phyloP scores from a whole-genome alignment of 2,113 vertebrate genomes.

The Panthera uncia region DNA sequence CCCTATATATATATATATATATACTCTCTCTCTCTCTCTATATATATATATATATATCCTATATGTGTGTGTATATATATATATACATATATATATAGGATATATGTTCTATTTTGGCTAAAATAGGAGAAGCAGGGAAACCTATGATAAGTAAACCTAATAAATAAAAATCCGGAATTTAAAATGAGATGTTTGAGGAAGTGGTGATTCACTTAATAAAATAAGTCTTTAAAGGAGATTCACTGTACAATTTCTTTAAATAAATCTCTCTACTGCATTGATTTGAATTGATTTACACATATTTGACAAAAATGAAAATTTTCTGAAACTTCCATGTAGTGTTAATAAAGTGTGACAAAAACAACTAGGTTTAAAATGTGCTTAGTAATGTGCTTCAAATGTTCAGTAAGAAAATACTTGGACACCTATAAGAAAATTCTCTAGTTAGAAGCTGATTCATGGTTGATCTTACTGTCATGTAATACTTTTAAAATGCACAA shows the following conservation, averaged over 20 bases:
- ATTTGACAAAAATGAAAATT: slow-evolving; percentile 69
- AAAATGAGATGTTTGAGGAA: slow-evolving; percentile 34
- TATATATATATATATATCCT: no score
- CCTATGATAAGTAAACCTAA: not conserved
- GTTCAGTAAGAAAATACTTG: slow-evolving; percentile 54
- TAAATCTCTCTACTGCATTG: slow-evolving; percentile 56
- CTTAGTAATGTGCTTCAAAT: slow-evolving; percentile 51
- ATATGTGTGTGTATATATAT: no score
- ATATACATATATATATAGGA: no score
- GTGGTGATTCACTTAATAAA: slow-evolving; percentile 46
- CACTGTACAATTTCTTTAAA: slow-evolving; percentile 44
- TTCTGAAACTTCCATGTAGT: not conserved
- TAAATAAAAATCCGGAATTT: not conserved
- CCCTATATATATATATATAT: no score
- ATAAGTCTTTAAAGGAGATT: not conserved
- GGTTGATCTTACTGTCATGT: not conserved
- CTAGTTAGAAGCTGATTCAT: not conserved
- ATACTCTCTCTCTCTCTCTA: no score
- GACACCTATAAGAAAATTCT: slow-evolving; percentile 26
- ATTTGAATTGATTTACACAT: slow-evolving; percentile 76
- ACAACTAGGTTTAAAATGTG: slow-evolving; percentile 59
- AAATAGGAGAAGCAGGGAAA: not conserved
- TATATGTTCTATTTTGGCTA: no score
- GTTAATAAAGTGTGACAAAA: slow-evolving; percentile 66
- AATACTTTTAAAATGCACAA: slow-evolving; percentile 15